Evolutionary conservation across 2,888 invertebrate species (phyloP).

Genomic region (Andrena minutula): DNA sequence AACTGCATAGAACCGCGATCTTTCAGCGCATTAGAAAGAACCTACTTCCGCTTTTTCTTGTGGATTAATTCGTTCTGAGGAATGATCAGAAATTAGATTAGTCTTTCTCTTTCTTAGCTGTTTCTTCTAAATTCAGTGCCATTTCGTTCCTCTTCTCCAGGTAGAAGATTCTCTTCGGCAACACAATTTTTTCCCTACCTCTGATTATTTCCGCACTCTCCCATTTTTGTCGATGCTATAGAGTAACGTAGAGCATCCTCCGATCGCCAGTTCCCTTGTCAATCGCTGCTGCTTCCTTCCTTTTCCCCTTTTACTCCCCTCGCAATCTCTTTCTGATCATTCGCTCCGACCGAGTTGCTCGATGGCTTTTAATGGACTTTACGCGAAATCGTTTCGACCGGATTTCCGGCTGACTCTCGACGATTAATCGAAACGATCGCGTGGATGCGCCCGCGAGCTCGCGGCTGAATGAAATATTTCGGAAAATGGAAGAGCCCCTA

Average conservation of each 20-base stretch:
- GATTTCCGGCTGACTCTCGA: slow-evolving; percentile 3
- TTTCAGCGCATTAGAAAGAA: background rate
- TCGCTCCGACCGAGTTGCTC: background rate
- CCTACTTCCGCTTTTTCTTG: background rate
- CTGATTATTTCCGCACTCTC: background rate
- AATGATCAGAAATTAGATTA: too few relatives aligned
- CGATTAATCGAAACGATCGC: slow-evolving; percentile 30
- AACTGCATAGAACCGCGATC: background rate
- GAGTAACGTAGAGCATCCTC: background rate
- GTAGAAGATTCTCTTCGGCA: background rate
- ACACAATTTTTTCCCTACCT: background rate
- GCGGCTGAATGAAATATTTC: slow-evolving; percentile 2
- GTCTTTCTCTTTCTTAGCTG: too few relatives aligned
- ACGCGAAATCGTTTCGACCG: slow-evolving; percentile 23
- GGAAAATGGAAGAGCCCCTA: slow-evolving; percentile 13
- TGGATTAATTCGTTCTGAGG: background rate
- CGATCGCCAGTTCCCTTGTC: background rate
- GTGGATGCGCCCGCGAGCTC: background rate
- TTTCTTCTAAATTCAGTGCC: background rate
- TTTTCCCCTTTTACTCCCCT: background rate
- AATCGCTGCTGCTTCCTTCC: background rate
- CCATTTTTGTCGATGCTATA: background rate
- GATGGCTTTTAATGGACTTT: slow-evolving; percentile 15
- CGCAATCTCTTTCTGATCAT: slow-evolving; percentile 6
- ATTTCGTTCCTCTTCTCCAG: background rate